Evolutionary conservation across 2,888 invertebrate genomes (phyloP).

Genomic region (Aquatica leii): DNA sequence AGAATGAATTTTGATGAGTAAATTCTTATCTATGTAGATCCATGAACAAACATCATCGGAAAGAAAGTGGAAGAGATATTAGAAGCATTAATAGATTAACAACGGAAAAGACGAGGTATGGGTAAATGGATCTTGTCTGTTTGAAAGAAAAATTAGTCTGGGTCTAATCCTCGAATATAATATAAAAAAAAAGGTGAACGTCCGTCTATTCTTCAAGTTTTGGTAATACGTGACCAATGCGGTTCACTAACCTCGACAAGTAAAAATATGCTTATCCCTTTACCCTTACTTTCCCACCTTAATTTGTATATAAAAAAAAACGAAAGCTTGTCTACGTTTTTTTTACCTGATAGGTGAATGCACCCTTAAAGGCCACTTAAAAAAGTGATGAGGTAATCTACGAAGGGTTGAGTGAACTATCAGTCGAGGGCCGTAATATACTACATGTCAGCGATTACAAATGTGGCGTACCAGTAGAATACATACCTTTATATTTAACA

Average conservation of each 20-base stretch:
- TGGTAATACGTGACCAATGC: conserved; percentile 18
- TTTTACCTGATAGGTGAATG: conserved; percentile 24
- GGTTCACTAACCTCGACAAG: conserved; percentile 31
- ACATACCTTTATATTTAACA: conserved; percentile 18
- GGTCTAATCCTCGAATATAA: conserved; percentile 20
- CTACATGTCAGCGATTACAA: too few species aligned
- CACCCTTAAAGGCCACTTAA: conserved; percentile 21
- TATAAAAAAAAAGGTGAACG: conserved; percentile 37
- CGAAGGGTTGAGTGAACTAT: conserved; percentile 22
- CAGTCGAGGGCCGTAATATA: background rate
- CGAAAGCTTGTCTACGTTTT: conserved; percentile 25
- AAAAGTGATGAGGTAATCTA: background rate
- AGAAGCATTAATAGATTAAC: conserved; percentile 12
- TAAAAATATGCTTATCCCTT: conserved; percentile 22
- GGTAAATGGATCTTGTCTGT: background rate
- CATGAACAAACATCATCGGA: background rate
- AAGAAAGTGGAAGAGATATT: conserved; percentile 18
- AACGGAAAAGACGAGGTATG: background rate
- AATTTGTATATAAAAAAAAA: conserved; percentile 28
- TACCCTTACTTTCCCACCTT: conserved; percentile 27
- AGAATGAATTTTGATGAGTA: background rate
- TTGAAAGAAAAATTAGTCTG: conserved; percentile 40
- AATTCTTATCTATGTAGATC: background rate
- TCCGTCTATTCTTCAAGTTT: conserved; percentile 24
- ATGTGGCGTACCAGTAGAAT: too few species aligned